These are phyloP conservation scores for Drosophila parthenogenetica DNA, from an alignment of 2,888 invertebrate species.

Conservation along the genomic window DNA sequence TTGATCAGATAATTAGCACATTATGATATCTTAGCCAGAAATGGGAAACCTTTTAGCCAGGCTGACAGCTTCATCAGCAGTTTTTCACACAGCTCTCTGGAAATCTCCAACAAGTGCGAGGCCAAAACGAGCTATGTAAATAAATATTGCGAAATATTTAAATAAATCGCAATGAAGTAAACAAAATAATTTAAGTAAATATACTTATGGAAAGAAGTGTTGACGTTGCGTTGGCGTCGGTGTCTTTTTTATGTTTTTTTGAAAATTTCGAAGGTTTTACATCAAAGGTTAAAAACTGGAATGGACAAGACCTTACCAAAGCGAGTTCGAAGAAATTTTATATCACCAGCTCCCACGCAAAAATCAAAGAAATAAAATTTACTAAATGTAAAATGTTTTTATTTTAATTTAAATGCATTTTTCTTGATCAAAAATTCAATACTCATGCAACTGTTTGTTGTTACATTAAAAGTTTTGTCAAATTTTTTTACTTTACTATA, in stretches of 20 bases:
- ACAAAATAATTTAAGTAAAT: constrained; percentile 15
- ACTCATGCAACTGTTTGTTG: too few relatives aligned
- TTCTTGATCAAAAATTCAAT: too few relatives aligned
- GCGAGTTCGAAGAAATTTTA: background rate
- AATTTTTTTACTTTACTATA: too few relatives aligned
- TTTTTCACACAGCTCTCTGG: constrained; percentile 9
- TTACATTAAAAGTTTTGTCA: too few relatives aligned
- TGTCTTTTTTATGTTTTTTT: background rate
- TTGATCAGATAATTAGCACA: constrained; percentile 20
- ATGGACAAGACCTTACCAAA: background rate
- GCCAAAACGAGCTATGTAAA: constrained; percentile 26
- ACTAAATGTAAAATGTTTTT: background rate
- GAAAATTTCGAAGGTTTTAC: background rate
- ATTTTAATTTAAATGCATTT: too few relatives aligned
- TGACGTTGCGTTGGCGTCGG: constrained; percentile 25
- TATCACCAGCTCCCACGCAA: background rate
- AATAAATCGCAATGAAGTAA: constrained; percentile 19
- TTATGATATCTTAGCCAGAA: constrained; percentile 3
- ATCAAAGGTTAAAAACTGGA: background rate
- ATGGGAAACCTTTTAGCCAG: constrained; percentile 6
- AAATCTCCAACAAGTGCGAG: constrained; percentile 8
- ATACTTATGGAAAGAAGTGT: constrained; percentile 17
- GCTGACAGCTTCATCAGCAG: constrained; percentile 21
- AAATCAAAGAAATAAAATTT: background rate
- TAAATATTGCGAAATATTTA: constrained; percentile 34